phyloP scores from a whole-genome alignment of 2,888 invertebrate species.

The Coelinius sp. region DNA sequence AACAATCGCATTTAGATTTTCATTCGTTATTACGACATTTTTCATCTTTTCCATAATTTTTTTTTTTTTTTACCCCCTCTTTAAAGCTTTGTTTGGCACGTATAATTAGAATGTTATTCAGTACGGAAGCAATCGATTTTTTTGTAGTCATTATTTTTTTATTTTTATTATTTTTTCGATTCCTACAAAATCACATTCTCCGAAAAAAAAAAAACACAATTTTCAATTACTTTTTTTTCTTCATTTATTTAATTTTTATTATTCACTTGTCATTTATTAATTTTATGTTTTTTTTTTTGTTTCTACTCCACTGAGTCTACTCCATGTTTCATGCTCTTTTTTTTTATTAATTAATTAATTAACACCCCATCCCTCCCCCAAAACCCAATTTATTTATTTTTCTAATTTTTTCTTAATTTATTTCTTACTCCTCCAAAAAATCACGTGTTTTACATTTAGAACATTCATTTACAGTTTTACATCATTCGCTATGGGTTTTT shows the following conservation, averaged over 20 bases:
- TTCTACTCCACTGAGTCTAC: conserved; percentile 26
- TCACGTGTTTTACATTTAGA: conserved; percentile 59
- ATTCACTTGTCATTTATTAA: background rate
- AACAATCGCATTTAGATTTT: conserved; percentile 55
- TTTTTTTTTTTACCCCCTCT: conserved; percentile 51
- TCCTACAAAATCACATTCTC: conserved; percentile 23
- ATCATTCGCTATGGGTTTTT: conserved; percentile 51
- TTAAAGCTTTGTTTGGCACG: conserved; percentile 69
- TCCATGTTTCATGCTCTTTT: conserved; percentile 31
- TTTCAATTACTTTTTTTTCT: background rate
- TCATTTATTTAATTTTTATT: conserved; percentile 22
- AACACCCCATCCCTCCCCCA: background rate
- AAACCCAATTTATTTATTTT: conserved; percentile 29
- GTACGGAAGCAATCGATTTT: conserved; percentile 64
- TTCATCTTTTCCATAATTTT: conserved; percentile 53
- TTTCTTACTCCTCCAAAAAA: conserved; percentile 30
- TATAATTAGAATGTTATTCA: conserved; percentile 69
- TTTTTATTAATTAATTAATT: conserved; percentile 16
- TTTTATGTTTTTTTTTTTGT: background rate
- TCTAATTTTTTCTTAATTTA: conserved; percentile 32
- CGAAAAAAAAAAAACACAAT: conserved; percentile 19
- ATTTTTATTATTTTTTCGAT: conserved; percentile 54
- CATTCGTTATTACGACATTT: conserved; percentile 51
- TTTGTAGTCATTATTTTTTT: too few species aligned
- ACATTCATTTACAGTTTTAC: conserved; percentile 63